phyloP scores from a whole-genome alignment of 2,797 vertebrate genomes.

The Agapornis canus region DNA sequence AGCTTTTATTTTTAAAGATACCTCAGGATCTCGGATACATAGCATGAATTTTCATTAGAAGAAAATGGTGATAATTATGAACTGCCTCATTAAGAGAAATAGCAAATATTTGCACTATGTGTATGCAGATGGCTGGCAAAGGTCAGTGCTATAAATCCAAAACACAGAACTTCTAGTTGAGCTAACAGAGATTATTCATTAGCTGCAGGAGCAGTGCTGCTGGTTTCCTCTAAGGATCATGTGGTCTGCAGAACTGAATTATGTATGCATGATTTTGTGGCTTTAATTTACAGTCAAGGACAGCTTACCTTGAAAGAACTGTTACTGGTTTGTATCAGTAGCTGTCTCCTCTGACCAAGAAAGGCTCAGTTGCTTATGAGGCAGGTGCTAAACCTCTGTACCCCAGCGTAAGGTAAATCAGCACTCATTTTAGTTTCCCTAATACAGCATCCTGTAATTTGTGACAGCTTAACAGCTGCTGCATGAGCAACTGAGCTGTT shows the following conservation, averaged over 20 bases:
- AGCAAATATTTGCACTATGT: neutral
- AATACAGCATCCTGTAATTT: neutral
- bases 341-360: neutral
- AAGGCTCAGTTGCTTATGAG: neutral
- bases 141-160: neutral
- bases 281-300: neutral
- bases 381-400: slow-evolving; percentile 25
- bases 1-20: neutral
- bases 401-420: slow-evolving; percentile 1
- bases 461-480: slow-evolving; percentile 6
- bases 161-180: neutral
- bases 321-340: neutral
- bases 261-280: neutral
- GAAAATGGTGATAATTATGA: neutral
- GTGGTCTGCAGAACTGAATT: neutral
- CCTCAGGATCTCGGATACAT: neutral
- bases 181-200: neutral
- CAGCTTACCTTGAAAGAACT: neutral
- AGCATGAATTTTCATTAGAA: neutral
- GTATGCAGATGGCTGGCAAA: neutral
- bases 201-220: neutral
- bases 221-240: neutral
- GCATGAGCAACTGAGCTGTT: slow-evolving; percentile 14
- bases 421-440: neutral
- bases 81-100: neutral